phyloP scores from a whole-genome alignment of 2,888 invertebrate genomes.

The Philhelius pedissequus region DNA sequence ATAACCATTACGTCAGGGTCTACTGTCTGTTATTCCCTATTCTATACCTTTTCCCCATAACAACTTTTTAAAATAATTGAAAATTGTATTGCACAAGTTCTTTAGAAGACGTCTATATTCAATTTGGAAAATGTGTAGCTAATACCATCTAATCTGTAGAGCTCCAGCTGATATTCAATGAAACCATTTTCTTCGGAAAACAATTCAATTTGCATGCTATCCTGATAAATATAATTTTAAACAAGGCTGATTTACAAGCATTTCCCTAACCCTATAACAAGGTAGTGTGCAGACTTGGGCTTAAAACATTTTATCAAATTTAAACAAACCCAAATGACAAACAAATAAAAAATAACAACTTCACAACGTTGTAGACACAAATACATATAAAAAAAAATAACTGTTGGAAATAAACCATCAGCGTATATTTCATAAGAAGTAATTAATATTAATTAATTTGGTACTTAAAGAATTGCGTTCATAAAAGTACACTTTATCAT shows the following conservation, averaged over 20 bases:
- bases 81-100: too few relatives aligned
- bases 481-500: background rate
- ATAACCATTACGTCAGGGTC: too few relatives aligned
- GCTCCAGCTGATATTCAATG: too few relatives aligned
- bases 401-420: background rate
- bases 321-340: background rate
- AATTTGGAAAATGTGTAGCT: too few relatives aligned
- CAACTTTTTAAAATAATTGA: too few relatives aligned
- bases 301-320: background rate
- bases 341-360: background rate
- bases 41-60: too few relatives aligned
- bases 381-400: background rate
- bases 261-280: background rate
- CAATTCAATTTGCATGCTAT: background rate
- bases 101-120: too few relatives aligned
- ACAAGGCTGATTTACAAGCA: background rate
- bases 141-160: too few relatives aligned
- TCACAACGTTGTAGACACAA: background rate
- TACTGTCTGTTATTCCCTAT: too few relatives aligned
- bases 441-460: slow-evolving; percentile 22
- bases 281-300: too few relatives aligned
- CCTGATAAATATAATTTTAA: too few relatives aligned
- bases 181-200: background rate
- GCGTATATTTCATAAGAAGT: background rate
- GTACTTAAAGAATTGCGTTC: slow-evolving; percentile 14